phyloP scores from a whole-genome alignment of 2,797 vertebrate genomes.

The Enoplosus armatus region DNA sequence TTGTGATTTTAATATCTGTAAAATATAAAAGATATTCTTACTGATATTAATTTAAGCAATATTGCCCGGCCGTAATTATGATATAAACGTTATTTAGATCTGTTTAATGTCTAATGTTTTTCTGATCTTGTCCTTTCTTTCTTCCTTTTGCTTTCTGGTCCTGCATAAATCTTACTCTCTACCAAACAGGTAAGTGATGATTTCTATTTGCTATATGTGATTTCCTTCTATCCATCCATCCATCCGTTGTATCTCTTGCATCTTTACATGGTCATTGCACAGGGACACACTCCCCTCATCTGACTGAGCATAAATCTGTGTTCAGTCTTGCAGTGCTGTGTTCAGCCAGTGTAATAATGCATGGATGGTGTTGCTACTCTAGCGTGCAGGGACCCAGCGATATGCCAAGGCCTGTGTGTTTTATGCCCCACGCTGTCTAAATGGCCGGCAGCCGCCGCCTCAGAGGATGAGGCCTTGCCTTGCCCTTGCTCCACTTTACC shows the following conservation, averaged over 20 bases:
- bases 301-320: constrained; percentile 67
- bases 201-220: constrained; percentile 2
- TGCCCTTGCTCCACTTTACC: constrained; percentile 65
- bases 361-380: constrained; percentile 67
- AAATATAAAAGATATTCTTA: no score
- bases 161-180: constrained; percentile 4
- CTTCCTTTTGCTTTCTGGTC: constrained; percentile 24
- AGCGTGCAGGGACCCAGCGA: constrained; percentile 61
- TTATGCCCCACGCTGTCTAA: constrained; percentile 66
- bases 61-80: neutral
- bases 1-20: neutral
- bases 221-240: constrained; percentile 4
- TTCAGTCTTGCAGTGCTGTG: constrained; percentile 50
- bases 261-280: constrained; percentile 41
- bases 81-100: neutral
- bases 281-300: constrained; percentile 33
- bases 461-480: constrained; percentile 58
- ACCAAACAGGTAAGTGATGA: constrained; percentile 70
- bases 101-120: neutral
- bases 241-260: constrained; percentile 12
- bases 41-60: no score
- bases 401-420: constrained; percentile 68
- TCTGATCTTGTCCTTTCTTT: constrained; percentile 29
- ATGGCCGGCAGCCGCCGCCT: constrained; percentile 55
- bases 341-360: constrained; percentile 72